Evolutionary conservation across 2,888 invertebrate species (phyloP), one percentile per base, ranked within the genome.

Genomic region (Apodemia hepburni): DNA sequence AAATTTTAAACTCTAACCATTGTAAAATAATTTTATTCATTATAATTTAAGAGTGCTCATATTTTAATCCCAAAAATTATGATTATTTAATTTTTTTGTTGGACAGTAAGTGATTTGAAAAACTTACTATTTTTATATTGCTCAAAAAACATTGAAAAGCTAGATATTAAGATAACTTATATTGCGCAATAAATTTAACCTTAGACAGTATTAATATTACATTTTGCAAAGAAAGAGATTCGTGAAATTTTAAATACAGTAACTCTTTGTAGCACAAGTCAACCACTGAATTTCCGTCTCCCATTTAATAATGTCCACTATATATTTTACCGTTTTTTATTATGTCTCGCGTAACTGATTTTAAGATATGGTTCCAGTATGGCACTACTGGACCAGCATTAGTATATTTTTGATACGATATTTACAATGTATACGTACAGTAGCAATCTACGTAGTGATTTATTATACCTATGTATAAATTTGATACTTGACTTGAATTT

Each of bases 371-470:
- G 27, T 54, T 49, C 18, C 22, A 22, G 22, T 22, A 22, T 2
- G 7, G 22, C 12, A 51, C 9, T 51, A 18, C 51, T 51, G 51
- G 27, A 54, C 11, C 54, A 54, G 27, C 27, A 27, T 54, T 54
- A 54, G 22, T n/a, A 27, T 54, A 54, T 54, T 54, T 54, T 54
- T 54, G 54, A 54, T 54, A 54, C 12, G 27, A 54, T 27, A 54
- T 54, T 22, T 54, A 54, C 54, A 54, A 54, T 27, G 6, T 54
- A 22, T 27, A 54, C 54, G n/a, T 7, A 45, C 7, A 45, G 45
- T n/a, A 45, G n/a, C 15, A 45, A n/a, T 45, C 7, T n/a, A 15
- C 45, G n/a, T 54, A 15, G 15, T 27, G 15, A 27, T 22, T 54
- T 27, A 27, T 22, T 54, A 18, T 51, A 51, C 7, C 18, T 12